A percentile compares a stretch with the other conserved stretches of the same genome.
These are phyloP conservation scores for Synanthedon myopaeformis DNA, from an alignment of 2,888 invertebrate genomes.

Conservation along the genomic window DNA sequence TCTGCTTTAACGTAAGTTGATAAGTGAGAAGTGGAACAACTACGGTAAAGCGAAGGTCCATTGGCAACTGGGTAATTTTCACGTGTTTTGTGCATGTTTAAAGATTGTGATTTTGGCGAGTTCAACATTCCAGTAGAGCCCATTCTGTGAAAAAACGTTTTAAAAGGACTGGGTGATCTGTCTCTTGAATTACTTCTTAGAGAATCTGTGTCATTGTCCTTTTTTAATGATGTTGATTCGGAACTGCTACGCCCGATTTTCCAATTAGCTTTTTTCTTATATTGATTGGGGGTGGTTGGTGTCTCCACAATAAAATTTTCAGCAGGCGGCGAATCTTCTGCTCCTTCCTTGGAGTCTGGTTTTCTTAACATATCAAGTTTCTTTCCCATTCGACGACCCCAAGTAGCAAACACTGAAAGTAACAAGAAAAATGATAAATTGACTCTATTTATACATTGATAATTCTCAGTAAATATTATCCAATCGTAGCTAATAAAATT, in stretches of 20 bases:
- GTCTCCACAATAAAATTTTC: conserved; percentile 40
- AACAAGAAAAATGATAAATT: conserved; percentile 5
- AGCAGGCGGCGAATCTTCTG: conserved; percentile 35
- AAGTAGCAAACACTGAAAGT: conserved; percentile 74
- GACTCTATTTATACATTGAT: neutral
- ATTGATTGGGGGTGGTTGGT: conserved; percentile 45
- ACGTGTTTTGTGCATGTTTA: conserved; percentile 41
- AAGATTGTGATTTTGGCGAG: conserved; percentile 63
- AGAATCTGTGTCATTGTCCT: conserved; percentile 59
- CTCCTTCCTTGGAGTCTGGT: conserved; percentile 71
- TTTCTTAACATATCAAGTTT: conserved; percentile 81
- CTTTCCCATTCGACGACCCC: conserved; percentile 84
- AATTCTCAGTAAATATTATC: neutral
- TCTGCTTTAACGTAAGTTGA: conserved; percentile 82
- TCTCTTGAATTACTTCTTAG: conserved; percentile 62
- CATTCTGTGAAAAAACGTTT: conserved; percentile 80
- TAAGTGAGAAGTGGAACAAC: conserved; percentile 82
- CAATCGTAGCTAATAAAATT: neutral
- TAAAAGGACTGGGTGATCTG: conserved; percentile 75
- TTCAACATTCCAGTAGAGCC: conserved; percentile 83
- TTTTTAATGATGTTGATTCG: conserved; percentile 54
- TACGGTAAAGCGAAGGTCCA: conserved; percentile 73
- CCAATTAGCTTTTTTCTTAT: conserved; percentile 70
- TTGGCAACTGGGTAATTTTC: conserved; percentile 54
- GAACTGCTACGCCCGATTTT: conserved; percentile 70